Evolutionary conservation across 2,797 vertebrate species (phyloP).

Genomic region (Brachyrhaphis roseni): DNA sequence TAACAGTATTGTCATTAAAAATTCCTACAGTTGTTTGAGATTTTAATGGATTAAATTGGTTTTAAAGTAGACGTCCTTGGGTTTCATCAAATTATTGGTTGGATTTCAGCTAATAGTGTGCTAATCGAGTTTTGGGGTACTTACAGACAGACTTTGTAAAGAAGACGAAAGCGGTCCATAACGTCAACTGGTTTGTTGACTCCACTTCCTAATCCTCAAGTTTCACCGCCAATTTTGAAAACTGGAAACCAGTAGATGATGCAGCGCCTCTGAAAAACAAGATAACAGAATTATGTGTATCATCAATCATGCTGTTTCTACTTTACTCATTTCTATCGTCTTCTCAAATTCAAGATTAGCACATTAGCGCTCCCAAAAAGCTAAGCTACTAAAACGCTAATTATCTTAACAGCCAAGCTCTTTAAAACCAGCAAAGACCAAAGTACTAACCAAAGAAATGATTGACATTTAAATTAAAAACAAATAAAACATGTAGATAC

Average conservation of each 20-base stretch:
- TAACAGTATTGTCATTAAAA: slow-evolving; percentile 4
- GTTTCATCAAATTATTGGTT: not conserved
- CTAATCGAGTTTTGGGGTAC: slow-evolving; percentile 1
- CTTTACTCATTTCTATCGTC: not conserved
- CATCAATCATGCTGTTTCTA: not conserved
- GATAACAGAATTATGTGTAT: not conserved
- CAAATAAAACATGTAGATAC: not conserved
- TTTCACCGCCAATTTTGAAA: not conserved
- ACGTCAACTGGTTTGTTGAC: not conserved
- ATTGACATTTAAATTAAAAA: not conserved
- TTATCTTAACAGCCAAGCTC: not conserved
- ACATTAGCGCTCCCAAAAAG: not conserved
- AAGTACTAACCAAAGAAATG: not conserved
- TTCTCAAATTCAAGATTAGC: not conserved
- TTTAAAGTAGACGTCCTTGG: not conserved
- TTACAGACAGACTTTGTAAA: not conserved
- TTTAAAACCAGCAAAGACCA: not conserved
- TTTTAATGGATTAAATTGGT: not conserved
- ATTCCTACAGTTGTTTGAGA: not conserved
- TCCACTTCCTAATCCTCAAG: not conserved
- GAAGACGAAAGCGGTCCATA: not conserved
- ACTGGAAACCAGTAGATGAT: not conserved
- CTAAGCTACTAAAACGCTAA: not conserved
- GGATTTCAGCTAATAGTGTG: slow-evolving; percentile 1
- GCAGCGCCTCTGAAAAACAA: not conserved